Evolutionary conservation across 2,797 vertebrate genomes (phyloP).

Genomic region (Sarcophilus harrisii): DNA sequence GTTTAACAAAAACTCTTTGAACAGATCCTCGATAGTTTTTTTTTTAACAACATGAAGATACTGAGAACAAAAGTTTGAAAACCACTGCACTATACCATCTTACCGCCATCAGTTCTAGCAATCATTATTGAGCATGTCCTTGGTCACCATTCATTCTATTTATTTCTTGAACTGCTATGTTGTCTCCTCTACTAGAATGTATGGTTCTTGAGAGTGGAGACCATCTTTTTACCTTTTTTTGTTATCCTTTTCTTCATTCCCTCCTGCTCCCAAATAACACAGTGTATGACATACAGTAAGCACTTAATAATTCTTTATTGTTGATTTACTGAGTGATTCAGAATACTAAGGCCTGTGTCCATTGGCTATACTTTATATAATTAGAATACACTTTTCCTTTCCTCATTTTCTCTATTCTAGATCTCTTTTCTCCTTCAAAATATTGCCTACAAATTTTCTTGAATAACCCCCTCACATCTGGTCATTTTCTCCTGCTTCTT

Average conservation of each 20-base stretch:
- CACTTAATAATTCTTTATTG: background rate
- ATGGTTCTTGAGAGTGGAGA: background rate
- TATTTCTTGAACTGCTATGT: background rate
- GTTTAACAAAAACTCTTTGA: too few species aligned
- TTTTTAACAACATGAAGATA: too few species aligned
- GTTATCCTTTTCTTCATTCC: background rate
- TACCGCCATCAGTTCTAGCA: background rate
- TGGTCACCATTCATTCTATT: background rate
- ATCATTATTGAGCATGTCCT: background rate
- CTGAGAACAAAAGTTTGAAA: too few species aligned
- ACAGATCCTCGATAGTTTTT: too few species aligned
- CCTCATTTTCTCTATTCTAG: slow-evolving; percentile 4
- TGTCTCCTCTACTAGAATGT: background rate
- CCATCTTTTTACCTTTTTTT: background rate
- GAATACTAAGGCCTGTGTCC: background rate
- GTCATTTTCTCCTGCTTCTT: background rate
- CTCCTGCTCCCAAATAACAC: background rate
- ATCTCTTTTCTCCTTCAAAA: background rate
- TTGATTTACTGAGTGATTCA: slow-evolving; percentile 48
- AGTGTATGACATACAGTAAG: background rate
- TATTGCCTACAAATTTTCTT: background rate
- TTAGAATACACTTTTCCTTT: background rate
- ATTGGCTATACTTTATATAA: slow-evolving; percentile 7
- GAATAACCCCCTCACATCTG: background rate
- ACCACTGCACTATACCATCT: too few species aligned